These are phyloP conservation scores for Sciaenops ocellatus DNA, from an alignment of 2,797 vertebrate genomes.

Conservation along the genomic window DNA sequence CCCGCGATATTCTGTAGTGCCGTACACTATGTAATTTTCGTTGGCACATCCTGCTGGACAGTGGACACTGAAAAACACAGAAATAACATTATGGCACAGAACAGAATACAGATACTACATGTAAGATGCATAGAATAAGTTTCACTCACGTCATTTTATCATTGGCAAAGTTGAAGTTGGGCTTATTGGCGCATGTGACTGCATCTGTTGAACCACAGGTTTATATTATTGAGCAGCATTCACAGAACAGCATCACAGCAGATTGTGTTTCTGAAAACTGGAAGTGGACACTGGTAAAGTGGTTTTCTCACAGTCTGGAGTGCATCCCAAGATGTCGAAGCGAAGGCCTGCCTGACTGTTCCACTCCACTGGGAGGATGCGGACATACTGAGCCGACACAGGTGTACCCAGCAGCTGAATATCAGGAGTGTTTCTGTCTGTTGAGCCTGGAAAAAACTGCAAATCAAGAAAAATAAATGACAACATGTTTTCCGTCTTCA, in stretches of 20 bases:
- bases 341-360: conserved; percentile 78
- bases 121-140: not conserved
- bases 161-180: conserved; percentile 73
- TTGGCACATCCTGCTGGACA: conserved; percentile 83
- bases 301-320: conserved; percentile 80
- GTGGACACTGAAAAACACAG: conserved; percentile 78
- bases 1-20: conserved; percentile 81
- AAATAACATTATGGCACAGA: not conserved
- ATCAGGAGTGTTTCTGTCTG: conserved; percentile 74
- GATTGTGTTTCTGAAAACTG: not conserved
- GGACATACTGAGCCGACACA: conserved; percentile 77
- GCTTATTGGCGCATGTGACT: conserved; percentile 72
- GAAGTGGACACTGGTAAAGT: not conserved
- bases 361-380: conserved; percentile 79
- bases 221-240: conserved; percentile 1
- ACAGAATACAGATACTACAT: not conserved
- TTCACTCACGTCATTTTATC: conserved; percentile 80
- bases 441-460: conserved; percentile 79
- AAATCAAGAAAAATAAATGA: conserved; percentile 15
- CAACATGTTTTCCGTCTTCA: not conserved
- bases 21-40: conserved; percentile 75
- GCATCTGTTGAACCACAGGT: conserved; percentile 76
- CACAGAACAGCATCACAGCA: not conserved
- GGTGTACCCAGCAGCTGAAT: conserved; percentile 83
- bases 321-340: conserved; percentile 85